Percentiles rank a stretch among this genome's conserved stretches.
These are phyloP conservation scores for Alcedo atthis DNA, from an alignment of 2,797 vertebrate species.

Conservation along the genomic window DNA sequence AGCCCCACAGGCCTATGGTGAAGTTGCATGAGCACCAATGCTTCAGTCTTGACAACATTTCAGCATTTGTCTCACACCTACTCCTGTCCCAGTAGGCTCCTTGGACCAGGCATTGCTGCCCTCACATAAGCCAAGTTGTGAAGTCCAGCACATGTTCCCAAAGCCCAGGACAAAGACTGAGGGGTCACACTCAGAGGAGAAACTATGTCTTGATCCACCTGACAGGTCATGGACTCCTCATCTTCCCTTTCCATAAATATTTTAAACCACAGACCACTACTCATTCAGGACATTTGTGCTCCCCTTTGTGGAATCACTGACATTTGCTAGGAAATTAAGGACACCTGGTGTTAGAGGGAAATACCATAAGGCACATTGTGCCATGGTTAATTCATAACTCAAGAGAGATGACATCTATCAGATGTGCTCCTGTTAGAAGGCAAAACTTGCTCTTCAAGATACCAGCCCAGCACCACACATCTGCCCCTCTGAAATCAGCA, in stretches of 20 bases:
- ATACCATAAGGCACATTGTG: background rate
- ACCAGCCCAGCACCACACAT: background rate
- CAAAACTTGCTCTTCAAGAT: background rate
- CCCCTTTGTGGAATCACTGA: background rate
- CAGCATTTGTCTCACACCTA: background rate
- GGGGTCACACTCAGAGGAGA: background rate
- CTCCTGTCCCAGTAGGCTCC: background rate
- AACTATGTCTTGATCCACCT: background rate
- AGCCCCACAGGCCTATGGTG: accelerated
- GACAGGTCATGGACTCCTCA: accelerated
- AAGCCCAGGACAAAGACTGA: background rate
- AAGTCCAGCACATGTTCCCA: background rate
- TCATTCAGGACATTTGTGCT: background rate
- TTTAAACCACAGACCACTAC: background rate
- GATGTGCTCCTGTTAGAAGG: background rate
- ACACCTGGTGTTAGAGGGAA: background rate
- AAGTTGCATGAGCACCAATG: background rate
- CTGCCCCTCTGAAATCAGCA: background rate
- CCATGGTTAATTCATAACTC: background rate
- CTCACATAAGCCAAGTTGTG: background rate
- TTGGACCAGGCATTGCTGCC: background rate
- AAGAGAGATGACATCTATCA: background rate
- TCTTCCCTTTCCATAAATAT: background rate
- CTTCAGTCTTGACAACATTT: accelerated
- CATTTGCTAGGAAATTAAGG: background rate